These are phyloP conservation scores for Hydrotaea cyrtoneurina DNA, from an alignment of 2,888 invertebrate species.

Conservation along the genomic window DNA sequence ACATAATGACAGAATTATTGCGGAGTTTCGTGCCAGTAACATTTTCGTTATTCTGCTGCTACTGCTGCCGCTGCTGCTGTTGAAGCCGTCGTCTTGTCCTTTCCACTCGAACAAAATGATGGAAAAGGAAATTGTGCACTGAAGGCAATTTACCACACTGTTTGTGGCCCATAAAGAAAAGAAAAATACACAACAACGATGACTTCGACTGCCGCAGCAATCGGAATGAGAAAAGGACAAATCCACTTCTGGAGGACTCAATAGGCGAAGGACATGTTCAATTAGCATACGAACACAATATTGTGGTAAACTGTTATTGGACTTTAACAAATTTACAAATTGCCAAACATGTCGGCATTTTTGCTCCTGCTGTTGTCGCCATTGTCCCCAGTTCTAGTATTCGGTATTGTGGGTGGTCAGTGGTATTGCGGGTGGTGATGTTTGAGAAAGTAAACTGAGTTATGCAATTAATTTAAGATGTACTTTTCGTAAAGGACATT, in stretches of 20 bases:
- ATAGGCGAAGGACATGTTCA: constrained; percentile 46
- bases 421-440: not conserved
- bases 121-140: constrained; percentile 54
- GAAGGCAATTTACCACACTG: constrained; percentile 56
- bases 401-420: not conserved
- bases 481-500: not conserved
- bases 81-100: not conserved
- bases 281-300: constrained; percentile 42
- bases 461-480: constrained; percentile 25
- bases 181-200: constrained; percentile 29
- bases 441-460: constrained; percentile 2
- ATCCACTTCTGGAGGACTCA: constrained; percentile 35
- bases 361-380: not conserved
- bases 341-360: constrained; percentile 27
- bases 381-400: constrained; percentile 10
- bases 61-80: constrained; percentile 22
- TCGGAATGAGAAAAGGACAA: constrained; percentile 23
- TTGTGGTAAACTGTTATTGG: constrained; percentile 40
- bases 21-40: constrained; percentile 64
- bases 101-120: constrained; percentile 51
- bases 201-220: constrained; percentile 13
- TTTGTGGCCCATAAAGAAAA: constrained; percentile 49
- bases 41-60: constrained; percentile 9
- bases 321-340: constrained; percentile 42
- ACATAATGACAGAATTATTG: constrained; percentile 77